Evolutionary conservation across 64 coral and sea anemone species (phyloP), one percentile per base, ranked within the genome.

Genomic region (Dendrophyllia cribrosa): DNA sequence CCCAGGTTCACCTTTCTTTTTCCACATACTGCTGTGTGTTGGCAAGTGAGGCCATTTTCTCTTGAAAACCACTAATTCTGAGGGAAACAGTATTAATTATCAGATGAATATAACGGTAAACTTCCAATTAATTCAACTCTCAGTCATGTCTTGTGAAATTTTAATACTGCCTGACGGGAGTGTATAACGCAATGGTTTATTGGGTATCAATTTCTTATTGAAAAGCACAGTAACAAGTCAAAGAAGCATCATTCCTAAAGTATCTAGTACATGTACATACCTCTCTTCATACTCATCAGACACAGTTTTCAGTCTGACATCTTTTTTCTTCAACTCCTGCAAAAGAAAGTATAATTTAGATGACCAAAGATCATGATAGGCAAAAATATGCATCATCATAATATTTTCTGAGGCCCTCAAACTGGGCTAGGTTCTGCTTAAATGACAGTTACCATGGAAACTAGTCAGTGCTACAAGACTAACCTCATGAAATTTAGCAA

Each of bases 401-500:
- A 34, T 34, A 34, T 34, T 34, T 34, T 34, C 0, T 34, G 34
- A 1, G 34, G n/a, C n/a, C 34, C 34, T 34, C 34, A 34, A 34
- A 34, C 34, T 34, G 34, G 34, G 34, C 48, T 43, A 23, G 45
- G 1, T 21, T 34, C 53, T 43, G 6, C 7, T 43, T 63, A 12
- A 25, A 74, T 70, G 55, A 23, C 25, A 58, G n/a, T n/a, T 8
- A 25, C 20, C 49, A 72, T 16, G 4, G 25, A 68, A 6, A 16
- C 34, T 34, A 34, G 34, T 34, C 34, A 34, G 34, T 21, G 21
- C 15, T 63, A 9, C 58, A 66, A 46, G 46, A 43, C 15, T 58
- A 74, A 95, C 94, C 94, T 96, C 91, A 63, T 97, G 95, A 51
- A 97, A 97, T 45, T 87, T 94, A n/a, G 72, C 85, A 51, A 97